Base-by-base conservation (phyloP, 2,113 vertebrate genomes). In the Cacatua alba region DNA sequence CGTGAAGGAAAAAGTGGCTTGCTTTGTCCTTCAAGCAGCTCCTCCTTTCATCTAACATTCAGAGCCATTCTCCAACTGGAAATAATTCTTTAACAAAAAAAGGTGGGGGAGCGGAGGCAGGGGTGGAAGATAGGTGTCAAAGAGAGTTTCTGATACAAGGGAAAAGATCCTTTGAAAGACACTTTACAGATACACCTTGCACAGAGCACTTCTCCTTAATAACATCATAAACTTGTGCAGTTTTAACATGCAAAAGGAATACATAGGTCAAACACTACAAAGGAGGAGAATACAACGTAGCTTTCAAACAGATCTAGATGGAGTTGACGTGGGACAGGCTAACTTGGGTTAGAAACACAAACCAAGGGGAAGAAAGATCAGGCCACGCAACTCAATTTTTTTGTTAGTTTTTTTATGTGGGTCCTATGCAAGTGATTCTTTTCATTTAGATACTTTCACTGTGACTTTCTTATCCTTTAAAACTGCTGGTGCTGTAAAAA, bases 241-340 rank as follows among this genome's bases (percentile, higher is more conserved):
- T 89, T 96, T 95, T 89, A 89, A 82, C 57, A 87, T 55, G 84
- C 87, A 87, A 84, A 90, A 92, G 70, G 79, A 90, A 92, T 88
- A 60, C 59, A 65, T 14, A 86, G 69, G 91, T 95, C 53, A 95
- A 93, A 95, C 86, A 64, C 65, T 71, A 86, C 62, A 84, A 92
- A 95, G 72, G n/a, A 96, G 59, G 37, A 95, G 90, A 95, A 92
- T 70, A 84, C 67, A 86, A 78, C n/a, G 51, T 62, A 82, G 57
- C 85, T 92, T 94, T 96, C 92, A 92, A 94, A 79, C 9, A 78
- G 44, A 78, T 77, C 76, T 68, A 81, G 81, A 74, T 69, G 59
- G 39, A 88, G 49, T 67, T 91, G 52, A 83, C 23, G 93, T 46
- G 60, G 55, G 29, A 88, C 82, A 95, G 80, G 69, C 68, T 92